Evolutionary conservation across 2,113 vertebrate species (phyloP), one percentile per base, ranked within the genome.

Genomic region (Narcine bancroftii): DNA sequence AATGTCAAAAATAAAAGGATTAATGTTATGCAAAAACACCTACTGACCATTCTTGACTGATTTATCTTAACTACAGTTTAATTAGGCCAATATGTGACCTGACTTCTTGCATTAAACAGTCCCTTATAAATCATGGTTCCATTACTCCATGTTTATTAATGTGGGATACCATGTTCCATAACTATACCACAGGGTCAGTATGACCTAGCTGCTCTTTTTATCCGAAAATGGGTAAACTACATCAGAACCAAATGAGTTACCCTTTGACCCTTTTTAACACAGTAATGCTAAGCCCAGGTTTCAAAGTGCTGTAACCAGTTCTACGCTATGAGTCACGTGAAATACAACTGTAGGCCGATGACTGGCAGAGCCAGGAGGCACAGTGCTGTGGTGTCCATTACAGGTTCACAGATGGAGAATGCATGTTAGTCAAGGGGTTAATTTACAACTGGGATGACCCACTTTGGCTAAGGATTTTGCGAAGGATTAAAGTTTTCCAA

Each of bases 91-190:
- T 71, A 17, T 71, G 65, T 91, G 65, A 91, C 89, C 89, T 71
- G 89, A 91, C 65, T 47, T 91, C 89, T 87, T 91, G 65, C 39
- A 91, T 91, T 91, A 65, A 91, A 91, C 65, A 91, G 89, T 45
- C 63, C 26, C 89, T 69, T 91, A 65, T 91, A 69, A 91, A 91
- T 91, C 89, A 91, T 91, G 65, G 29, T 42, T 91, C 89, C 42
- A 91, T 91, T 47, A 91, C 89, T 91, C 10, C 39, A 69, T 17
- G 39, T 65, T 69, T 91, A 91, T 91, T 91, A 91, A 69, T 91
- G 63, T 71, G 89, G 89, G 89, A 91, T 91, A 42, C 65, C 65
- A n/a, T 91, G 89, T 91, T 69, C 63, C 63, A 26, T 69, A 91
- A 69, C 39, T 47, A 26, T 69, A 69, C 26, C 89, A 69, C n/a